Conservation (phyloP, 2,113 vertebrate species). For the Illadopsis cleaveri region DNA sequence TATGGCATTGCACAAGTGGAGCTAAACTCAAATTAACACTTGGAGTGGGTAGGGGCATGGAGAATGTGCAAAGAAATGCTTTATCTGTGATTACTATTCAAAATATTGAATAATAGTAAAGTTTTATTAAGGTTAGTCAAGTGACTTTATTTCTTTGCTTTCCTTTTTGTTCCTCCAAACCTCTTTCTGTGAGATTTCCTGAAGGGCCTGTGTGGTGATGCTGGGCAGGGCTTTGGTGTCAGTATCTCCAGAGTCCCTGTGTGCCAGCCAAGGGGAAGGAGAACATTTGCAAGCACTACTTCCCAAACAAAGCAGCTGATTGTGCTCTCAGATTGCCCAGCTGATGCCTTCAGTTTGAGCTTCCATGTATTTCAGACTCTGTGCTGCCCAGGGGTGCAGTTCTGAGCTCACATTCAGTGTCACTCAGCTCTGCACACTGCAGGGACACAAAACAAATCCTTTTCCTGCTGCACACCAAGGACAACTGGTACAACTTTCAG, state of each 20-base stretch:
- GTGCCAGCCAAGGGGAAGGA: not conserved
- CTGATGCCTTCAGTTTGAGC: too few species aligned
- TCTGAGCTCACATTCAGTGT: too few species aligned
- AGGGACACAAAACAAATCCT: too few species aligned
- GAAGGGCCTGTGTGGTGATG: not conserved
- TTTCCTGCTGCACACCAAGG: too few species aligned
- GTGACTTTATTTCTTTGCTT: not conserved
- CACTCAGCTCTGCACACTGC: too few species aligned
- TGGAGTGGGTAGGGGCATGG: too few species aligned
- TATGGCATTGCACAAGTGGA: not conserved
- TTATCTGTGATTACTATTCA: not conserved
- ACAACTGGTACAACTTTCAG: too few species aligned
- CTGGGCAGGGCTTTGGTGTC: not conserved
- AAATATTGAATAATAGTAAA: not conserved
- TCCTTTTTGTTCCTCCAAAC: not conserved
- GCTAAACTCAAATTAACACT: not conserved
- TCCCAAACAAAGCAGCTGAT: constrained; percentile 28
- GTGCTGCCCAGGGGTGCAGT: too few species aligned
- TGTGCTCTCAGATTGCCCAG: not conserved
- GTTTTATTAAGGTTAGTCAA: not conserved
- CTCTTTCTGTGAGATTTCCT: not conserved
- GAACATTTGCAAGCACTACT: not conserved
- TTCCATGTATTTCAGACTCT: too few species aligned
- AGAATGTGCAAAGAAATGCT: not conserved
- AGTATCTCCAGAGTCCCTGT: not conserved